Percentiles rank a stretch among this genome's conserved stretches.
Conservation (phyloP, 2,888 invertebrate species). For the Caradrina kadenii region DNA sequence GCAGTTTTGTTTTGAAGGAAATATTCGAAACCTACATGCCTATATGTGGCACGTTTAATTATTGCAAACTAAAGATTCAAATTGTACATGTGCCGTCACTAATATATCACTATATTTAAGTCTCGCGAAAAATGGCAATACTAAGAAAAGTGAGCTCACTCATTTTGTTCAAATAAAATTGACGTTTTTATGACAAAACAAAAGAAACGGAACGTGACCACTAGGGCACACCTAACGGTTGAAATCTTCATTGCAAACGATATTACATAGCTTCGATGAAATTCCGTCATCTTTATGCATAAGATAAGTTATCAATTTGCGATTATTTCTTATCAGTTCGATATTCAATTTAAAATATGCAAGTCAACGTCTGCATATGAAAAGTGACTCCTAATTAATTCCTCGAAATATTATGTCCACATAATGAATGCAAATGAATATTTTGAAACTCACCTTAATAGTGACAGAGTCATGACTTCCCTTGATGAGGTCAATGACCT, state of each 20-base stretch:
- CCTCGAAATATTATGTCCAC: slow-evolving; percentile 1
- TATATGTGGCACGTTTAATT: too few species aligned
- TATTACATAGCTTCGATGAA: background rate
- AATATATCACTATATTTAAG: too few species aligned
- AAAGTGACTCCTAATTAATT: slow-evolving; percentile 11
- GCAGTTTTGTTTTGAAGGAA: background rate
- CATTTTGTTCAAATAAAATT: too few species aligned
- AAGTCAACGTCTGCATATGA: slow-evolving; percentile 13
- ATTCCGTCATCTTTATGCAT: slow-evolving; percentile 6
- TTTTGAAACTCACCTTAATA: slow-evolving; percentile 93
- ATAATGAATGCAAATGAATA: slow-evolving; percentile 15
- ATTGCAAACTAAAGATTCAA: too few species aligned
- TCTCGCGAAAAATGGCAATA: too few species aligned
- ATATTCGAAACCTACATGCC: background rate
- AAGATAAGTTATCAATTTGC: slow-evolving; percentile 5
- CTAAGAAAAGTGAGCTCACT: too few species aligned
- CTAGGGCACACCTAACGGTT: background rate
- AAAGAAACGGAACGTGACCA: background rate
- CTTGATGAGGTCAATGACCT: slow-evolving; percentile 98
- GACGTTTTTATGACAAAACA: background rate
- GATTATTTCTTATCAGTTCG: slow-evolving; percentile 6
- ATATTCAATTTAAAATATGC: slow-evolving; percentile 5
- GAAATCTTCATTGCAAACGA: background rate
- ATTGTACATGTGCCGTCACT: too few species aligned
- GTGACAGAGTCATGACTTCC: slow-evolving; percentile 95